phyloP scores from a whole-genome alignment of 1,140 invertebrate species.

The Doryteuthis pealeii region DNA sequence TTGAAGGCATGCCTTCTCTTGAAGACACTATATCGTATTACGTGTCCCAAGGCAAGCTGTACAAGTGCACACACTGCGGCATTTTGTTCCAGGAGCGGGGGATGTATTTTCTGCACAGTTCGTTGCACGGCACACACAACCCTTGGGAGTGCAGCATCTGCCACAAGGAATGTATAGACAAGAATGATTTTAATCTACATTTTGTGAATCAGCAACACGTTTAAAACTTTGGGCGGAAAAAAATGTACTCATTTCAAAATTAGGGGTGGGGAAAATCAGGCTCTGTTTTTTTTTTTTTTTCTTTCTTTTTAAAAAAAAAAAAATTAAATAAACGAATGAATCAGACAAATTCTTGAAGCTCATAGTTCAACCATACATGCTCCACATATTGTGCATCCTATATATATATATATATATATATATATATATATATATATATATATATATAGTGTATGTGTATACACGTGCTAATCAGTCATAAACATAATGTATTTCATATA shows the following conservation, averaged over 20 bases:
- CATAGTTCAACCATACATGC: not conserved
- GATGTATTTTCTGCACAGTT: slow-evolving; percentile 49
- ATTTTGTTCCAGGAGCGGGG: slow-evolving; percentile 51
- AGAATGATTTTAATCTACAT: slow-evolving; percentile 52
- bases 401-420: too few relatives aligned
- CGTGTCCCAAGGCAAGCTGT: slow-evolving; percentile 44
- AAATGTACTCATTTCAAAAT: not conserved
- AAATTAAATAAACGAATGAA: too few relatives aligned
- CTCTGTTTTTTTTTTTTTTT: too few relatives aligned
- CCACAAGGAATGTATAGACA: slow-evolving; percentile 44
- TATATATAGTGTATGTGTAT: too few relatives aligned
- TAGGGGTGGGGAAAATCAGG: too few relatives aligned
- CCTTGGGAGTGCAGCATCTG: slow-evolving; percentile 54
- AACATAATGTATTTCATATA: too few relatives aligned
- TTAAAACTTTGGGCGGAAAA: not conserved
- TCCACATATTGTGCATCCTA: too few relatives aligned
- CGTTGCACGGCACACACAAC: slow-evolving; percentile 42
- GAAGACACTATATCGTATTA: slow-evolving; percentile 47
- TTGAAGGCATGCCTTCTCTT: slow-evolving; percentile 34
- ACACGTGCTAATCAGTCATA: too few relatives aligned
- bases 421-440: too few relatives aligned
- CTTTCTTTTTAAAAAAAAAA: too few relatives aligned
- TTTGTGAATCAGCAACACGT: slow-evolving; percentile 51
- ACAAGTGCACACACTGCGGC: slow-evolving; percentile 44
- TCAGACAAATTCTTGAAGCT: not conserved